phyloP scores from a whole-genome alignment of 2,888 invertebrate species.

The Conistra vaccinii region DNA sequence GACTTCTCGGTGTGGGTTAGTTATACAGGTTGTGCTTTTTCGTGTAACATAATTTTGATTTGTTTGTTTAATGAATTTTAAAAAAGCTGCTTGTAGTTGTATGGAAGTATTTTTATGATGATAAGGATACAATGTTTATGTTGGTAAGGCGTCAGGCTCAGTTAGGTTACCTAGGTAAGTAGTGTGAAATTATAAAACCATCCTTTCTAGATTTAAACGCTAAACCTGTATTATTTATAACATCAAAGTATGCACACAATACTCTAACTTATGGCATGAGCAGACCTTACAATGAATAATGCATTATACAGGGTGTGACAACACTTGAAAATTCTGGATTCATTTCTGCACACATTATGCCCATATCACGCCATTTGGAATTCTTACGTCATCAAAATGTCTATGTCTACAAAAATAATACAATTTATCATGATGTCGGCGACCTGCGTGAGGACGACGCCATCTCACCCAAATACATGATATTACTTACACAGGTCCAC shows the following conservation, averaged over 20 bases:
- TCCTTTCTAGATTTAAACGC: neutral
- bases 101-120: neutral
- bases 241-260: neutral
- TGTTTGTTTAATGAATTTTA: neutral
- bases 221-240: slow-evolving; percentile 1
- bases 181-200: neutral
- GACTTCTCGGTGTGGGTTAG: neutral
- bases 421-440: slow-evolving; percentile 70
- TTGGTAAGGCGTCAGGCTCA: neutral
- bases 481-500: slow-evolving; percentile 74
- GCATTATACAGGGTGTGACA: slow-evolving; percentile 27
- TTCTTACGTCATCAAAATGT: slow-evolving; percentile 46
- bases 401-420: slow-evolving; percentile 55
- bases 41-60: neutral
- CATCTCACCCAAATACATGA: slow-evolving; percentile 82
- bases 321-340: slow-evolving; percentile 28
- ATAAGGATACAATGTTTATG: neutral
- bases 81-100: neutral
- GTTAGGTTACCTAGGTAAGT: neutral
- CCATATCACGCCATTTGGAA: slow-evolving; percentile 30
- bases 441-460: slow-evolving; percentile 76
- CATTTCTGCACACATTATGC: slow-evolving; percentile 23
- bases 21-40: neutral
- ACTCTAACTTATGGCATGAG: neutral
- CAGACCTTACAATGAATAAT: slow-evolving; percentile 37